Evolutionary conservation across 2,888 invertebrate species (phyloP), one percentile per base, ranked within the genome.

Genomic region (Hyles lineata): DNA sequence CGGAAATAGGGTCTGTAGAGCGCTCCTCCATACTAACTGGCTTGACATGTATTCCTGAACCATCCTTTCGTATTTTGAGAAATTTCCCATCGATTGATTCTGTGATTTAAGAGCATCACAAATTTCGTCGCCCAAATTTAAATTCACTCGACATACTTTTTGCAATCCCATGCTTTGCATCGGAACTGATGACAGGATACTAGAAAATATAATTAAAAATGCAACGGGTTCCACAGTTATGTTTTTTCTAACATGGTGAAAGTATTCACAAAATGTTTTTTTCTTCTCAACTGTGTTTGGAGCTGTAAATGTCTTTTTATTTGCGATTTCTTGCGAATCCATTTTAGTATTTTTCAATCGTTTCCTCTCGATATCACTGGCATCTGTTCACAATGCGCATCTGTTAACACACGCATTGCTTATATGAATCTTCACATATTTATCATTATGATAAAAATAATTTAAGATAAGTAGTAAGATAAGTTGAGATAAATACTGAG

Each of bases 11-110:
- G 96, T 96, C 85, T 97, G 97, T 23, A 97, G 89, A 72, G 96
- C 95, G 1, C 97, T 96, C 85, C 97, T 97, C 97, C 97, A 97
- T 23, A 96, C 96, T 70, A 96, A 95, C 96, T 97, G 96, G 2
- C 95, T 95, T 0, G 97, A 97, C 1, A 96, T 96, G 78, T 96
- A 88, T 78, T 95, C 95, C 35, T 35, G 35, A 8, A 35, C 35
- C 7, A 35, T 35, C 8, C 8, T 35, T 7, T 35, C 35, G 35
- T 35, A 35, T 1, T 35, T 9, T 35, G 35, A 35, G 35, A 79
- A 81, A 69, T 83, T 84, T 8, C 95, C 95, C 5, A n/a, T n/a
- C n/a, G 96, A 96, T 77, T 96, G 94, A 74, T 97, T 92, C 8
- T 94, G 92, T 1, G 96, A 59, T 55, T 74, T 95, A 17, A 97